Conservation (phyloP, 2,113 vertebrate species). For the Scophthalmus maximus region DNA sequence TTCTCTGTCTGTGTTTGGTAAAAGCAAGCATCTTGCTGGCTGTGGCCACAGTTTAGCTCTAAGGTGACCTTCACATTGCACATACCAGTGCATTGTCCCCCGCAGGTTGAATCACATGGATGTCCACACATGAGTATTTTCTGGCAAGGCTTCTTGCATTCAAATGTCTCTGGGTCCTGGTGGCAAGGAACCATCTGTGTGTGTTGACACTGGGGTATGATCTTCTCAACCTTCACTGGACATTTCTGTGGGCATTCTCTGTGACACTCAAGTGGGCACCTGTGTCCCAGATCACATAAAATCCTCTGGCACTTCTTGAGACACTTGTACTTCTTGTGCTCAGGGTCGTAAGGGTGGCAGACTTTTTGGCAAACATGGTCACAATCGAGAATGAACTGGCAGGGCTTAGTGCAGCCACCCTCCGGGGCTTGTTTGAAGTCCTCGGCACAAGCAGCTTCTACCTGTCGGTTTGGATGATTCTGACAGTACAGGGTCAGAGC, state of each 20-base stretch:
- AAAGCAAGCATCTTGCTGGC: slow-evolving; percentile 81
- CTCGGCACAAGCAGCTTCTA: slow-evolving; percentile 77
- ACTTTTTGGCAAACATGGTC: slow-evolving; percentile 91
- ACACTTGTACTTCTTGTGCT: slow-evolving; percentile 88
- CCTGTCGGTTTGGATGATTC: slow-evolving; percentile 88
- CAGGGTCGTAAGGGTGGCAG: slow-evolving; percentile 91
- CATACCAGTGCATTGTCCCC: slow-evolving; percentile 74
- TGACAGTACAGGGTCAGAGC: slow-evolving; percentile 88
- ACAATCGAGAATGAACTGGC: slow-evolving; percentile 89
- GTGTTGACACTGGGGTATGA: slow-evolving; percentile 86
- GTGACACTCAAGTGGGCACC: slow-evolving; percentile 82
- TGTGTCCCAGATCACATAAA: slow-evolving; percentile 86
- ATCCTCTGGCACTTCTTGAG: slow-evolving; percentile 87
- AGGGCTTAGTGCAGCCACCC: slow-evolving; percentile 90
- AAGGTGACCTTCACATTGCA: slow-evolving; percentile 80
- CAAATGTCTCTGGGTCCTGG: slow-evolving; percentile 74
- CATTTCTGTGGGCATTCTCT: slow-evolving; percentile 83
- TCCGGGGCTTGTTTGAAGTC: slow-evolving; percentile 90
- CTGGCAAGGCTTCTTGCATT: slow-evolving; percentile 84
- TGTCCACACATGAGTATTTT: slow-evolving; percentile 87
- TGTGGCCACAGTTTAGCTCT: slow-evolving; percentile 86
- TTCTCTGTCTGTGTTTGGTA: neutral
- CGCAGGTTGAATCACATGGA: slow-evolving; percentile 83
- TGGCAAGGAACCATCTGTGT: slow-evolving; percentile 90
- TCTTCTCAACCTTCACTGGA: slow-evolving; percentile 83